Conservation (phyloP, 2,888 invertebrate species). For the Ectemnius continuus region DNA sequence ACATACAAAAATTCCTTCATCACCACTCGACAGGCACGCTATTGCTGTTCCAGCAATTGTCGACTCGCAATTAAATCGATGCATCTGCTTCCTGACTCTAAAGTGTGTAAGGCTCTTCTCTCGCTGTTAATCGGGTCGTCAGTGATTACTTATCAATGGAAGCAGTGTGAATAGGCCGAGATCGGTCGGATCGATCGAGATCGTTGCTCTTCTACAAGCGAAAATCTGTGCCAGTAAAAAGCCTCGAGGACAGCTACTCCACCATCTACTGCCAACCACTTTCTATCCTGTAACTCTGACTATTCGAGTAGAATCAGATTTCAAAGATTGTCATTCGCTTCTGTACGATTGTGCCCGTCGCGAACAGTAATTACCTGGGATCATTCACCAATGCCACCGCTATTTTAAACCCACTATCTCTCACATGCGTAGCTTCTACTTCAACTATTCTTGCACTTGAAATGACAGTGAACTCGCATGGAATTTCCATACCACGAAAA, state of each 20-base stretch:
- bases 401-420: conserved; percentile 27
- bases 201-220: conserved; percentile 1
- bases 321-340: conserved; percentile 36
- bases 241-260: not conserved
- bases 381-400: conserved; percentile 52
- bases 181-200: conserved; percentile 29
- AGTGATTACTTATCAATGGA: conserved; percentile 5
- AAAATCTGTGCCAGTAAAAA: conserved; percentile 17
- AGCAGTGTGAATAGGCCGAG: conserved; percentile 19
- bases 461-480: not conserved
- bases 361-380: conserved; percentile 40
- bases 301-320: conserved; percentile 27
- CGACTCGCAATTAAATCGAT: not conserved
- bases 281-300: conserved; percentile 13
- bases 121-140: not conserved
- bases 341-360: conserved; percentile 37
- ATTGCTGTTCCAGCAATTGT: too few relatives aligned
- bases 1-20: too few relatives aligned
- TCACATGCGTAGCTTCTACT: not conserved
- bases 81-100: not conserved
- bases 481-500: not conserved
- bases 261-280: not conserved
- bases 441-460: not conserved
- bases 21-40: too few relatives aligned
- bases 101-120: not conserved